Evolutionary conservation across 2,113 vertebrate genomes (phyloP), one percentile per base, ranked within the genome.

Genomic region (Acanthisitta chloris): DNA sequence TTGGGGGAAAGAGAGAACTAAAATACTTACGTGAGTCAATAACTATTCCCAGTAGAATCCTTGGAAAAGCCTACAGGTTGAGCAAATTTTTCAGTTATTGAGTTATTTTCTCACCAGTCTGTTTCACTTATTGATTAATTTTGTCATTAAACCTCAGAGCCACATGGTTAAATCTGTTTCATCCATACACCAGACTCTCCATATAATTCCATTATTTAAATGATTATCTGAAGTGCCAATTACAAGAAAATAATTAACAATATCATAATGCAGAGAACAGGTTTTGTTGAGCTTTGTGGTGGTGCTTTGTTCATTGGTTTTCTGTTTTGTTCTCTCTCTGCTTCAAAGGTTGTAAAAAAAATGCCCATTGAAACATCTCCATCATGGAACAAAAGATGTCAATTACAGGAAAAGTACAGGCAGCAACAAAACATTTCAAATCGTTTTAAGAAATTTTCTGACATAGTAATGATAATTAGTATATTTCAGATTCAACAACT

Each of bases 401-500:
- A 74, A 88, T 87, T 96, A 69, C 15, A 58, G 77, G 77, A 91
- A 96, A 96, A 94, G 89, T 78, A 91, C 2, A 15, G 86, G 80
- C 86, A 94, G 71, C 69, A 78, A 94, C 87, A 96, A 98, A 98
- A 96, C 94, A 96, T 97, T 97, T 97, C 80, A 95, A 97, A 97
- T 71, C 1, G 4, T 96, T 97, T 97, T 85, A 97, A 97, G 96
- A 97, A 97, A 97, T 96, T 97, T 97, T 97, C 97, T 72, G 46
- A 96, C 97, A 92, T 94, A 84, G 97, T 95, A 96, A 87, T 91
- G 76, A 80, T 95, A 98, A 98, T 98, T 96, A 97, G 93, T 94
- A 69, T 97, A 96, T 98, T 98, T 98, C 97, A 97, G 90, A 97
- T 97, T 98, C 97, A 97, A 98, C 97, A 98, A 98, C 96, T 97